Evolutionary conservation across 2,888 invertebrate species (phyloP).

Genomic region (Acronicta aceris): DNA sequence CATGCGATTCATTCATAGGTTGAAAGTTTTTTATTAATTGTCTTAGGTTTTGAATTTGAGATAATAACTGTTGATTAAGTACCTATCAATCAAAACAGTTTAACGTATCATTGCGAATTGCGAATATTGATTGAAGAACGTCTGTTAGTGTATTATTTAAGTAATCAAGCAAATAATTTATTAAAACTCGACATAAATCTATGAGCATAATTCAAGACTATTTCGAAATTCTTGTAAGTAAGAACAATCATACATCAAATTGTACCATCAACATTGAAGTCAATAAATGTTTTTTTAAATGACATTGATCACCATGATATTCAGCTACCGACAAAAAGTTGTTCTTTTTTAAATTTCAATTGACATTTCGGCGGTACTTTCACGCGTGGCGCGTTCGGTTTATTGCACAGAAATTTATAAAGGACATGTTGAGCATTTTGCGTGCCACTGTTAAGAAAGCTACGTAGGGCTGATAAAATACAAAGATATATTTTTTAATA

Average conservation of each 20-base stretch:
- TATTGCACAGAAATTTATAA: conserved; percentile 61
- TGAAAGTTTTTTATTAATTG: conserved; percentile 12
- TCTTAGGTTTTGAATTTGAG: conserved; percentile 22
- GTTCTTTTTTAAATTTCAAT: conserved; percentile 48
- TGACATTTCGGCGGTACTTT: conserved; percentile 59
- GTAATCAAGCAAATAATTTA: too few species aligned
- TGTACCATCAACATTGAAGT: conserved; percentile 18
- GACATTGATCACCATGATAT: conserved; percentile 48
- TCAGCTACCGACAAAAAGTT: conserved; percentile 34
- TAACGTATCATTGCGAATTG: too few species aligned
- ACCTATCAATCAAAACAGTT: too few species aligned
- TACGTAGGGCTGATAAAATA: conserved; percentile 44
- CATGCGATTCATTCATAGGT: conserved; percentile 18
- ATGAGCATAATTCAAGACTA: too few species aligned
- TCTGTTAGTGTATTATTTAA: too few species aligned
- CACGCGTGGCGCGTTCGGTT: conserved; percentile 52
- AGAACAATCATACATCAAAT: conserved; percentile 25
- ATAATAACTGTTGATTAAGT: background rate
- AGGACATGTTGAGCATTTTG: conserved; percentile 64
- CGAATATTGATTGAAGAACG: too few species aligned
- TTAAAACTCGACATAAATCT: too few species aligned
- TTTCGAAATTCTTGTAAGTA: too few species aligned
- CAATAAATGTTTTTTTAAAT: conserved; percentile 44
- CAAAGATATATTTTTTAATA: too few species aligned
- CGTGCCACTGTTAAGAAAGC: conserved; percentile 69